A percentile compares a stretch with the other conserved stretches of the same genome.
Conservation (phyloP, 1,140 invertebrate species). For the Penaeus indicus region DNA sequence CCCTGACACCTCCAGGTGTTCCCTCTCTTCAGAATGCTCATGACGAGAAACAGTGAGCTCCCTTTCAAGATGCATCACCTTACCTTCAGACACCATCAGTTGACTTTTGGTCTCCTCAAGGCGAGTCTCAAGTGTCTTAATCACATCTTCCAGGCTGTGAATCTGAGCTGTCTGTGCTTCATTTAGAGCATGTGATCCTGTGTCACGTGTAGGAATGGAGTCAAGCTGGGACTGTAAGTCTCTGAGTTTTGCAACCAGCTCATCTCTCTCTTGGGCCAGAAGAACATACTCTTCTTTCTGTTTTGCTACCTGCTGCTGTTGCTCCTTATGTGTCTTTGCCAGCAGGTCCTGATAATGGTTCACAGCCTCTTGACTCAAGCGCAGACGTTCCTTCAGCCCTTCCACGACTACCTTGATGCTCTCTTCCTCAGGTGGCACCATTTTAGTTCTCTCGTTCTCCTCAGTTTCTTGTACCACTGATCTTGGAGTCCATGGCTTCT, state of each 20-base stretch:
- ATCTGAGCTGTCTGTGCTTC: slow-evolving; percentile 46
- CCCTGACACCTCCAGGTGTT: slow-evolving; percentile 50
- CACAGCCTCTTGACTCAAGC: slow-evolving; percentile 47
- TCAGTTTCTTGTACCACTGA: neutral
- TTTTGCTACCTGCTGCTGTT: slow-evolving; percentile 17
- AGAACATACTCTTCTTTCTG: slow-evolving; percentile 41
- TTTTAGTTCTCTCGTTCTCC: neutral
- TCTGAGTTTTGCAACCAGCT: slow-evolving; percentile 15
- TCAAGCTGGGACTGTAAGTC: slow-evolving; percentile 44
- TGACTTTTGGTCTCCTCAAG: slow-evolving; percentile 39
- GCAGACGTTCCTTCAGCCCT: slow-evolving; percentile 50
- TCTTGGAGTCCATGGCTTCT: neutral
- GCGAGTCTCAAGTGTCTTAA: slow-evolving; percentile 35
- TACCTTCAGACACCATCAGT: slow-evolving; percentile 20
- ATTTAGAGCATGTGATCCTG: slow-evolving; percentile 5
- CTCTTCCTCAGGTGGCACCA: slow-evolving; percentile 37
- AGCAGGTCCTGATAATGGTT: slow-evolving; percentile 55
- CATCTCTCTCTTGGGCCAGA: slow-evolving; percentile 39
- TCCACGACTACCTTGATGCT: slow-evolving; percentile 41
- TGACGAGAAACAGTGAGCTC: slow-evolving; percentile 46
- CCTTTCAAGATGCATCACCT: slow-evolving; percentile 42
- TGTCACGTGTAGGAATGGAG: slow-evolving; percentile 43
- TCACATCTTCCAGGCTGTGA: slow-evolving; percentile 46
- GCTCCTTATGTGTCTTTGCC: slow-evolving; percentile 49
- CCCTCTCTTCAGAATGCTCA: slow-evolving; percentile 53